Conservation (phyloP, 1,140 invertebrate species). For the Drosophila melanogaster region Release_6_plus_ISO1_MT NC_004354.4:8815001-8815500, state of each 20-base stretch:
- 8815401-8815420: background rate
- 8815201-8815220: background rate
- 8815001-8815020: background rate
- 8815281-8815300: background rate
- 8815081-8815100: background rate
- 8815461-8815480: background rate
- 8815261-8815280: background rate
- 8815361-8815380: background rate
- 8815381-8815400: constrained; percentile 3
- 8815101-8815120: too few relatives aligned
- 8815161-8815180: too few relatives aligned
- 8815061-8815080: background rate
- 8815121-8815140: too few relatives aligned
- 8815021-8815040: background rate
- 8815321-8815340: background rate
- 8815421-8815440: background rate
- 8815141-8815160: too few relatives aligned
- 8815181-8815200: too few relatives aligned
- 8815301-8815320: too few relatives aligned
- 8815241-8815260: background rate
- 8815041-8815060: background rate
- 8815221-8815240: background rate
- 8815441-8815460: too few relatives aligned
- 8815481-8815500: constrained; percentile 41
- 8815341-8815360: background rate